These are phyloP conservation scores for Epinephelus awoara DNA, from an alignment of 2,797 vertebrate species.

Conservation along the genomic window DNA sequence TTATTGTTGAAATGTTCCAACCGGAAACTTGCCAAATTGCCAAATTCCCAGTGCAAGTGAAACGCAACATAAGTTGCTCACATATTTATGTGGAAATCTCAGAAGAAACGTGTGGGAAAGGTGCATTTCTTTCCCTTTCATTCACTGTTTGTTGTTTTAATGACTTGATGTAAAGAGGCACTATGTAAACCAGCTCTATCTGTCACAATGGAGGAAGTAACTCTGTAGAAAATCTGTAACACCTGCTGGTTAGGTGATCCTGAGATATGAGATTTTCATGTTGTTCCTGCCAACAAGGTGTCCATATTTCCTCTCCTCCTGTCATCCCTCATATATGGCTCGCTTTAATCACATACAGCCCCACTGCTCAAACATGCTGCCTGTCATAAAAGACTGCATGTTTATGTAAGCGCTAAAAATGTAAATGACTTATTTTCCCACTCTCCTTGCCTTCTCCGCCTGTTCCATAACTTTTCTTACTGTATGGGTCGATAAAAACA, in stretches of 20 bases:
- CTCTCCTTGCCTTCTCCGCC: conserved; percentile 4
- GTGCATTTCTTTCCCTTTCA: conserved; percentile 5
- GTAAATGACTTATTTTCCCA: conserved; percentile 39
- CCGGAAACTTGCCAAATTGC: too few species aligned
- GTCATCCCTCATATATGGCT: conserved; percentile 43
- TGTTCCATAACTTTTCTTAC: conserved; percentile 29
- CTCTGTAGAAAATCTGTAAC: conserved; percentile 63
- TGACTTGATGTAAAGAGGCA: conserved; percentile 37
- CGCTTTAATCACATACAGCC: conserved; percentile 57
- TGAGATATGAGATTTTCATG: conserved; percentile 57
- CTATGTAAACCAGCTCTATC: conserved; percentile 60
- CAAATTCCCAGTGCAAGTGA: too few species aligned
- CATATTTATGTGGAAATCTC: too few species aligned
- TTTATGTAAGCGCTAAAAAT: conserved; percentile 51
- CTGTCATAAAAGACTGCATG: conserved; percentile 41
- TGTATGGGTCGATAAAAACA: conserved; percentile 38
- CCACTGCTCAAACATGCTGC: conserved; percentile 23
- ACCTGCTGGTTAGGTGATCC: conserved; percentile 72
- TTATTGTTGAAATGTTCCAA: too few species aligned
- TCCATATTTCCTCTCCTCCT: conserved; percentile 59
- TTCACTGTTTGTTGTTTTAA: conserved; percentile 28
- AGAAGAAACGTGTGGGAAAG: neutral
- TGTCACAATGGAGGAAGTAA: conserved; percentile 46
- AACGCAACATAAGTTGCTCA: too few species aligned
- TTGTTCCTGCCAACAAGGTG: conserved; percentile 59